Base-by-base conservation (phyloP, 2,797 vertebrate genomes). In the Sebastes nivosus region DNA sequence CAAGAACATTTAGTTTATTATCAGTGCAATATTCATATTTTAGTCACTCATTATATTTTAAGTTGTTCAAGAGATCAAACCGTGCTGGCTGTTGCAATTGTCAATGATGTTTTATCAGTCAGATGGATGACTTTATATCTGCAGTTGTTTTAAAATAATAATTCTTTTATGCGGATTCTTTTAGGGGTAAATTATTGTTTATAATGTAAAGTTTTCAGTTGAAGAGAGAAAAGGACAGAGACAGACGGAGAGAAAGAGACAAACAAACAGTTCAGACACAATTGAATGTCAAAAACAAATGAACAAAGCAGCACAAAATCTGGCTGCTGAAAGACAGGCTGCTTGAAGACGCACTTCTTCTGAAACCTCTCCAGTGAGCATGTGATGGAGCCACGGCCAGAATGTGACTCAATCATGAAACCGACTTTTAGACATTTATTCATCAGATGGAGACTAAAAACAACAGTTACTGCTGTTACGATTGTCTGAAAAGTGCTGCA, bases 281-380 rank as follows among this genome's bases (percentile, higher is more conserved):
- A 83, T 36, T 63, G 68, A 74, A 86, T 79, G 61, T 64, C 27
- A 54, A 69, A 81, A 85, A 79, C 71, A 84, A 90, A 83, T 80
- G 63, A 87, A 91, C 79, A 87, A 88, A 85, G 83, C 70, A 63
- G 72, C 79, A 82, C 61, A 25, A 61, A 79, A 55, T 79, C 79
- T 75, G 80, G 59, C 79, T 72, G 54, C 80, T 69, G 77, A 85
- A 67, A 70, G 80, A 82, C 75, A 58, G 70, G 78, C 80, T 86
- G 78, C 58, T 89, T 75, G 69, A 88, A 86, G 79, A 85, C 24
- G 14, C 75, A 66, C 67, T 67, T 83, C 77, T 76, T 79, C 81
- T 88, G 83, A 88, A 86, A 80, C 61, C 64, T 34, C 86, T 89
- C 72, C 72, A 82, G 72, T 63, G 77, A 70, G 80, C 76, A 79